Conservation (phyloP, 2,888 invertebrate genomes). For the Xanthorhoe designata region DNA sequence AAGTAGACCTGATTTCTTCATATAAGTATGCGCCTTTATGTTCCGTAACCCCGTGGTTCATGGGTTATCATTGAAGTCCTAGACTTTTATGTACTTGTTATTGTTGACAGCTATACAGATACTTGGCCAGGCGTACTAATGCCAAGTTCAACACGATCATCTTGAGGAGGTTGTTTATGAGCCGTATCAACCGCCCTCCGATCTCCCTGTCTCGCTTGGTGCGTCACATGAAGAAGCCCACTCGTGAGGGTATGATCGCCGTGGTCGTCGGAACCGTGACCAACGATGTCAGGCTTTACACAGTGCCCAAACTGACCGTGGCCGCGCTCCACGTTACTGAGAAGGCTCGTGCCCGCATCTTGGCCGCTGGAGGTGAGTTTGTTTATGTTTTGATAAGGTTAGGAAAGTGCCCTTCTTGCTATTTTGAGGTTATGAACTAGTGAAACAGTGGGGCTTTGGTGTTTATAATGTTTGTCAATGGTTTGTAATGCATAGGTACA, state of each 20-base stretch:
- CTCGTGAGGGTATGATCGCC: constrained; percentile 93
- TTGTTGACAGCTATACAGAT: constrained; percentile 94
- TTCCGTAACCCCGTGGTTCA: background rate
- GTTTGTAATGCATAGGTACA: too few species aligned
- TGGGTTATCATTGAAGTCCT: constrained; percentile 3
- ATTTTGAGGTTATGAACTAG: constrained; percentile 34
- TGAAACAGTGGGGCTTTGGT: background rate
- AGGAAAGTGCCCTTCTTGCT: constrained; percentile 30
- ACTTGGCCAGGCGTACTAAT: constrained; percentile 97
- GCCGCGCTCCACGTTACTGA: constrained; percentile 98
- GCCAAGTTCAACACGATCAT: constrained; percentile 98
- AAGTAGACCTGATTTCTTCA: constrained; percentile 56
- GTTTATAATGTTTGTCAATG: background rate
- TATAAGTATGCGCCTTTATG: background rate
- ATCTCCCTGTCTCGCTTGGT: constrained; percentile 95
- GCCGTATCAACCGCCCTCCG: constrained; percentile 97
- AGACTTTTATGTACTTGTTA: constrained; percentile 58
- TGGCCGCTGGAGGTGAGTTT: constrained; percentile 95
- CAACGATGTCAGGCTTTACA: constrained; percentile 96
- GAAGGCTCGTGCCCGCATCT: constrained; percentile 97
- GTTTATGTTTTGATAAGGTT: constrained; percentile 41
- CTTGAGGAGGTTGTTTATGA: constrained; percentile 98
- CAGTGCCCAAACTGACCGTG: constrained; percentile 96
- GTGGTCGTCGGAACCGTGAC: constrained; percentile 98
- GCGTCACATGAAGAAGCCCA: constrained; percentile 94